A percentile compares a stretch with the other conserved stretches of the same genome.
These are phyloP conservation scores for Limnephilus lunatus DNA, from an alignment of 2,888 invertebrate species.

Conservation along the genomic window DNA sequence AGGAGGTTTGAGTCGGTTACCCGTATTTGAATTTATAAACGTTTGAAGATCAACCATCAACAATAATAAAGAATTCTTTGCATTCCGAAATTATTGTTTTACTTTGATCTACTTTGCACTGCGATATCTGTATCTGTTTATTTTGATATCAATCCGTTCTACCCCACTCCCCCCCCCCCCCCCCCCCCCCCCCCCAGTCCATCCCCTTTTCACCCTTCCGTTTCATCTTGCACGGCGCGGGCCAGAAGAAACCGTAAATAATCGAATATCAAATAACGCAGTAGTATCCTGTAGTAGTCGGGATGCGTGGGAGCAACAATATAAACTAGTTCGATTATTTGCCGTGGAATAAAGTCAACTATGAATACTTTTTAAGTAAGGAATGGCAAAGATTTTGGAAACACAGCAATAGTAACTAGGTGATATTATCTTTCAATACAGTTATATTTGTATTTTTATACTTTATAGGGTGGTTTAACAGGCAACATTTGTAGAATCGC, in stretches of 20 bases:
- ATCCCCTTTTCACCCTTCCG: slow-evolving; percentile 9
- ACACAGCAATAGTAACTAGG: neutral
- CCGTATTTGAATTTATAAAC: neutral
- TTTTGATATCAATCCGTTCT: slow-evolving; percentile 37
- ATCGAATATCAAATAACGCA: slow-evolving; percentile 55
- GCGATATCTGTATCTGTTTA: slow-evolving; percentile 46
- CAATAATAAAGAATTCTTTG: slow-evolving; percentile 13
- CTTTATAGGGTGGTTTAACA: neutral
- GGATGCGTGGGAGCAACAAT: neutral
- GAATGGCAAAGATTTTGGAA: neutral
- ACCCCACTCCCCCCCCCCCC: neutral
- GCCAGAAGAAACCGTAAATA: slow-evolving; percentile 52
- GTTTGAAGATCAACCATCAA: neutral
- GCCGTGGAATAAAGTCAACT: neutral
- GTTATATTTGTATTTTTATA: no score
- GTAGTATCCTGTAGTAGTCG: slow-evolving; percentile 2
- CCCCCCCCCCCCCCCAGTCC: neutral
- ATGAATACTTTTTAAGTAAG: neutral
- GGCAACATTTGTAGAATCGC: neutral
- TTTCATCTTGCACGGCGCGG: slow-evolving; percentile 28
- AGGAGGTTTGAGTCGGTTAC: no score
- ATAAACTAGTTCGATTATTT: neutral
- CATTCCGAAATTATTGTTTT: slow-evolving; percentile 1
- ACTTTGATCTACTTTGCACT: slow-evolving; percentile 37
- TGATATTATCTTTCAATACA: neutral